Conservation (phyloP, 2,888 invertebrate species). For the Blastobasis lacticolella region DNA sequence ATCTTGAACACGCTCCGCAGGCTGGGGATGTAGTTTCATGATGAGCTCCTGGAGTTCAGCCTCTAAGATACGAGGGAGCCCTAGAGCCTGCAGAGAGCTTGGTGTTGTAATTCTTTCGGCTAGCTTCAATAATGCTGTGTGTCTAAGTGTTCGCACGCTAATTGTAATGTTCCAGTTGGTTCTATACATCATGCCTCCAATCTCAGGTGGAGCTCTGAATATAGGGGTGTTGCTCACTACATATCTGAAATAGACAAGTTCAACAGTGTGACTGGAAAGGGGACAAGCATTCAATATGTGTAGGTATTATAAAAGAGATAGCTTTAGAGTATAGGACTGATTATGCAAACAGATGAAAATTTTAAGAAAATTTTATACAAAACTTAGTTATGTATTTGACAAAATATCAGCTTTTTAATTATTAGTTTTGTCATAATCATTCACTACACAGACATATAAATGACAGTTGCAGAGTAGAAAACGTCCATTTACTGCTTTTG, state of each 20-base stretch:
- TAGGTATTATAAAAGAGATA: too few relatives aligned
- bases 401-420: too few relatives aligned
- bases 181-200: constrained; percentile 42
- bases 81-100: constrained; percentile 40
- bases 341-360: too few relatives aligned
- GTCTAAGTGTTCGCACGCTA: constrained; percentile 63
- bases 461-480: too few relatives aligned
- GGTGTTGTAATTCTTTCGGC: constrained; percentile 42
- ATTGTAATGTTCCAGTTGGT: constrained; percentile 69
- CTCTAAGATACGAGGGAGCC: constrained; percentile 52
- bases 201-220: constrained; percentile 53
- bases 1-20: neutral
- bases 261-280: too few relatives aligned
- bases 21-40: constrained; percentile 13
- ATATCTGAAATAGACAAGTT: constrained; percentile 18
- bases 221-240: constrained; percentile 70
- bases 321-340: too few relatives aligned
- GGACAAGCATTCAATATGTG: too few relatives aligned
- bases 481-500: too few relatives aligned
- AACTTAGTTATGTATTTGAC: too few relatives aligned
- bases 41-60: constrained; percentile 41
- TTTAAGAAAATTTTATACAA: too few relatives aligned
- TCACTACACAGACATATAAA: too few relatives aligned
- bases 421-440: too few relatives aligned
- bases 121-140: constrained; percentile 55